Evolutionary conservation across 2,113 vertebrate species (phyloP).

Genomic region (Caranx melampygus): DNA sequence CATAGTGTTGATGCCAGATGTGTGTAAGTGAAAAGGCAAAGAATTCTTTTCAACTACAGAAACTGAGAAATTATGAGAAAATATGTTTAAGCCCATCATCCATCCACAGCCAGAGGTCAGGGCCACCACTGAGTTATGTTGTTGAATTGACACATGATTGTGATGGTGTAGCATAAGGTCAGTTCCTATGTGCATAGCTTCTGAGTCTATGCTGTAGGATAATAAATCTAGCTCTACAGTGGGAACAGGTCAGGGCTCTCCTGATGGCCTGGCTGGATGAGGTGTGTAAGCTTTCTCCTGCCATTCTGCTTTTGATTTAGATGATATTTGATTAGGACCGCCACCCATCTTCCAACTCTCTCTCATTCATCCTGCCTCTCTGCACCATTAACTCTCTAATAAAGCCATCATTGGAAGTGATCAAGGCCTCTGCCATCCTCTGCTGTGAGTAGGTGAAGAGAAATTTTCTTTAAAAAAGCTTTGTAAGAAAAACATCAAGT

Average conservation of each 20-base stretch:
- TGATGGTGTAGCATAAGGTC: not conserved
- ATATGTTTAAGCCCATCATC: no score
- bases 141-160: not conserved
- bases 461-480: conserved; percentile 9
- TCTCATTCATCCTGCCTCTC: conserved; percentile 13
- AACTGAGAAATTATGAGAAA: no score
- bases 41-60: not conserved
- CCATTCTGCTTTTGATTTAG: conserved; percentile 22
- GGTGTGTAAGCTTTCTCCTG: not conserved
- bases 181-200: not conserved
- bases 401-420: conserved; percentile 28
- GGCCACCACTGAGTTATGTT: not conserved
- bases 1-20: not conserved
- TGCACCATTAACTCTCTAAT: conserved; percentile 40
- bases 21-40: not conserved
- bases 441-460: not conserved
- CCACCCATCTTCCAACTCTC: conserved; percentile 2
- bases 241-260: conserved; percentile 1
- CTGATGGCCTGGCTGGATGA: not conserved
- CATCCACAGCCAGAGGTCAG: not conserved
- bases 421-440: conserved; percentile 4
- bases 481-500: not conserved
- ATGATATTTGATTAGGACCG: conserved; percentile 30
- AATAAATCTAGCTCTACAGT: not conserved
- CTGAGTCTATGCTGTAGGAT: not conserved